A percentile compares a stretch with the other conserved stretches of the same genome.
Evolutionary conservation across 2,113 vertebrate species (phyloP).

Genomic region (Zosterops pallidus): DNA sequence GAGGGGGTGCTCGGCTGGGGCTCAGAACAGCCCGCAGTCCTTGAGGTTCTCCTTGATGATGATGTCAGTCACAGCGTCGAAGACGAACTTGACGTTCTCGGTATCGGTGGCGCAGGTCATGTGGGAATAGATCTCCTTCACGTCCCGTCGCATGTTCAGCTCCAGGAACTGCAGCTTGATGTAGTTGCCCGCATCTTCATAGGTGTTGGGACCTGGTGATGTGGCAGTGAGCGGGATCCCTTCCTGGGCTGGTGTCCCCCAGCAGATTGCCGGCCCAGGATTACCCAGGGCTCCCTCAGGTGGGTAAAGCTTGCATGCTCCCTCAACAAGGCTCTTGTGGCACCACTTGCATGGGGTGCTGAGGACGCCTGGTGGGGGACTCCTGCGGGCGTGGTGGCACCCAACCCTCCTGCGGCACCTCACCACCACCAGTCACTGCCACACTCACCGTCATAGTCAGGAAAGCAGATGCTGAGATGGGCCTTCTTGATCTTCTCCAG

Average conservation of each 20-base stretch:
- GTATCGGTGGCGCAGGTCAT: conserved; percentile 99
- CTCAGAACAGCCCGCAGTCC: conserved; percentile 95
- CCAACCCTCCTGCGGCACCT: background rate
- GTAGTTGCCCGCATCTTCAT: conserved; percentile 93
- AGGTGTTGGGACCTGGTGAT: conserved; percentile 88
- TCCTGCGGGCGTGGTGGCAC: background rate
- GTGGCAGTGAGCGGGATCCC: background rate
- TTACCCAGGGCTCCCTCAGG: background rate
- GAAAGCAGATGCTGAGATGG: conserved; percentile 98
- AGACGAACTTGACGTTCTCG: conserved; percentile 98
- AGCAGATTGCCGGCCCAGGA: rapidly evolving
- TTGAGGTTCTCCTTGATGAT: conserved; percentile 99
- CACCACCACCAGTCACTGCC: rapidly evolving
- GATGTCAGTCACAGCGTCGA: conserved; percentile 96
- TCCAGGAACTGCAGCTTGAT: conserved; percentile 97
- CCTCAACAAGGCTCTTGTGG: background rate
- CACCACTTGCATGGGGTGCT: background rate
- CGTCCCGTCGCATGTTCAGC: conserved; percentile 88
- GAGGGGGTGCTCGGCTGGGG: background rate
- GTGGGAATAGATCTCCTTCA: conserved; percentile 98
- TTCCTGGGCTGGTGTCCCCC: background rate
- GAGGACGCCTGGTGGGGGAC: conserved; percentile 43
- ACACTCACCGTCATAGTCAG: conserved; percentile 90
- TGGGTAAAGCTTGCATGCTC: background rate
- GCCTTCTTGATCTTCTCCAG: conserved; percentile 97